Percentiles rank a stretch among this genome's conserved stretches.
These are phyloP conservation scores for Ips typographus DNA, from an alignment of 1,140 invertebrate species.

Conservation along the genomic window DNA sequence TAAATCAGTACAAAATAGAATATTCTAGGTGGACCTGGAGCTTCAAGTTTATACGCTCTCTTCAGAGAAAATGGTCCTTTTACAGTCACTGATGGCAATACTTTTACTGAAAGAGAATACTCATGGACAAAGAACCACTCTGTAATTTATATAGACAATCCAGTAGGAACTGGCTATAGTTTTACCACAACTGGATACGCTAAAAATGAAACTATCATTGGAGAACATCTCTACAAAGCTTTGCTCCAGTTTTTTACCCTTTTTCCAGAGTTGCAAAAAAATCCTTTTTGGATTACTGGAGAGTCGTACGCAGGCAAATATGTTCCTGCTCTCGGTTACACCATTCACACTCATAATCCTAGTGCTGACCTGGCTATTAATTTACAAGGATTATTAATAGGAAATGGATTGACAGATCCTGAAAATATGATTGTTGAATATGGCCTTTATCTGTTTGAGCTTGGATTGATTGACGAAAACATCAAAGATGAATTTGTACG, in stretches of 20 bases:
- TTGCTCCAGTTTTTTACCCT: constrained; percentile 70
- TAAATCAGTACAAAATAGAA: background rate
- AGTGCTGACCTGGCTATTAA: constrained; percentile 63
- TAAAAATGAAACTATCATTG: constrained; percentile 65
- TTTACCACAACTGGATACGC: constrained; percentile 66
- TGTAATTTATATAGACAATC: constrained; percentile 82
- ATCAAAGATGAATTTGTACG: constrained; percentile 46
- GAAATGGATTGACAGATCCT: constrained; percentile 78
- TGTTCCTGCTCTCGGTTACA: constrained; percentile 72
- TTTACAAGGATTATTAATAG: constrained; percentile 75
- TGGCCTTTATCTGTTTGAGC: constrained; percentile 68
- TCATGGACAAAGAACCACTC: constrained; percentile 75
- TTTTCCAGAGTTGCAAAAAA: constrained; percentile 66
- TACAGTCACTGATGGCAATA: constrained; percentile 32
- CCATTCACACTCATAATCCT: constrained; percentile 66
- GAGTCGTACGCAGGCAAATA: constrained; percentile 89
- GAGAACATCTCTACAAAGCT: constrained; percentile 63
- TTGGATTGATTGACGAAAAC: constrained; percentile 71
- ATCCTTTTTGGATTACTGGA: constrained; percentile 74
- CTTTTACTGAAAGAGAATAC: constrained; percentile 46
- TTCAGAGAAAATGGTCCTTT: constrained; percentile 38
- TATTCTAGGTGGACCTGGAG: constrained; percentile 62
- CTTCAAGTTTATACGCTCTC: constrained; percentile 27
- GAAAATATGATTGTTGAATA: constrained; percentile 62
- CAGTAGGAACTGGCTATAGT: constrained; percentile 77